A percentile compares a stretch with the other conserved stretches of the same genome.
These are phyloP conservation scores for Auanema freiburgensis DNA, from an alignment of 2,888 invertebrate species.

Conservation along the genomic window DNA sequence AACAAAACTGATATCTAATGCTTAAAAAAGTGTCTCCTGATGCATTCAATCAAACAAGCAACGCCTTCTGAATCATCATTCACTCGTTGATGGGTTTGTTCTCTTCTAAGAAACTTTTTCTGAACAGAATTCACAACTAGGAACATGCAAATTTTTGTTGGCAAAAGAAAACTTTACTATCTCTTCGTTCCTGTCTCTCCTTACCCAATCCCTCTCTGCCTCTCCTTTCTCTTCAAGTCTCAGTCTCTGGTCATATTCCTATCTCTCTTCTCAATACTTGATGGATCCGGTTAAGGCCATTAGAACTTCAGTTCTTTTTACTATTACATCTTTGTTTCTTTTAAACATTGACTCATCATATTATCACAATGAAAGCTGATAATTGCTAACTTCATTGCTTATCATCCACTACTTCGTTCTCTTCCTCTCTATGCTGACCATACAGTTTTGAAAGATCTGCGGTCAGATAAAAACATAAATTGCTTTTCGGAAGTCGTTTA, in stretches of 20 bases:
- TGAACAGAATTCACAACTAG: not conserved
- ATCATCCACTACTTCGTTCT: not conserved
- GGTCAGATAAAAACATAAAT: no score
- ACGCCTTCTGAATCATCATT: no score
- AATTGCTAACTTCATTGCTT: no score
- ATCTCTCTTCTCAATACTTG: not conserved
- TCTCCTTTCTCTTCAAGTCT: slow-evolving; percentile 3
- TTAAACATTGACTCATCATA: no score
- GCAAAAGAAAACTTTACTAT: not conserved
- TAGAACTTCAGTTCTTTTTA: not conserved
- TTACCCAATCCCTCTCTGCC: not conserved
- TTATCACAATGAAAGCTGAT: no score
- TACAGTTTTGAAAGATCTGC: no score
- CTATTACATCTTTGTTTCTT: no score
- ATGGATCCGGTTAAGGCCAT: not conserved
- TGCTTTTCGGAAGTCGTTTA: no score
- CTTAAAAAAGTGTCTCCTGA: no score
- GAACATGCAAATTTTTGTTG: no score
- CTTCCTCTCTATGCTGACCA: not conserved
- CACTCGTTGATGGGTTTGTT: not conserved
- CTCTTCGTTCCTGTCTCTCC: not conserved
- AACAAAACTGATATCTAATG: no score
- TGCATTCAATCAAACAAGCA: no score
- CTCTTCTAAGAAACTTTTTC: not conserved
- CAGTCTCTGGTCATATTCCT: not conserved